A percentile compares a stretch with the other conserved stretches of the same genome.
Conservation (phyloP, 2,888 invertebrate genomes). For the Seladonia tumulorum region DNA sequence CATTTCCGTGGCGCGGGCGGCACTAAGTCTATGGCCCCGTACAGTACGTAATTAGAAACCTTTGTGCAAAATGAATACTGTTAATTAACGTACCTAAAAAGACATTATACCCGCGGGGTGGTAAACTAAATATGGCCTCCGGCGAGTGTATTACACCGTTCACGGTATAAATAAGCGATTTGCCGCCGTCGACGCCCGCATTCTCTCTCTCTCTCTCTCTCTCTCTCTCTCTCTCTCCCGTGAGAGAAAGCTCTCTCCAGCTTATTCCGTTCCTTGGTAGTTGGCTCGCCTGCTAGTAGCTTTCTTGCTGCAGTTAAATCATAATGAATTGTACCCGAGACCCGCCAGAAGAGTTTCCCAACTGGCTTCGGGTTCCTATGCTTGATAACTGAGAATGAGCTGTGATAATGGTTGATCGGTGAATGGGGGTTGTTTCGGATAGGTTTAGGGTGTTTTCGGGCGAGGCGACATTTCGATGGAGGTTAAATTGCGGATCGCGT, state of each 20-base stretch:
- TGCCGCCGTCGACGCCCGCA: slow-evolving; percentile 56
- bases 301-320: slow-evolving; percentile 66
- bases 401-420: neutral
- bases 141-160: slow-evolving; percentile 76
- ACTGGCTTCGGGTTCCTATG: slow-evolving; percentile 34
- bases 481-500: neutral
- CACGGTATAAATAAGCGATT: slow-evolving; percentile 79
- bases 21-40: slow-evolving; percentile 77
- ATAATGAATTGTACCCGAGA: slow-evolving; percentile 70
- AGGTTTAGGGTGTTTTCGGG: neutral
- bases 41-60: slow-evolving; percentile 86
- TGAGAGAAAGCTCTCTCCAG: slow-evolving; percentile 22
- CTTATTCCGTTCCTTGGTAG: slow-evolving; percentile 5
- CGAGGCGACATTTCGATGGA: neutral
- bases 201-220: neutral
- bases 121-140: slow-evolving; percentile 79
- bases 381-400: neutral
- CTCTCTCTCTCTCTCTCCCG: neutral
- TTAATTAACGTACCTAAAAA: slow-evolving; percentile 87
- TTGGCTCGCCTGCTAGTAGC: slow-evolving; percentile 40
- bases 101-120: slow-evolving; percentile 84
- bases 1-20: slow-evolving; percentile 73
- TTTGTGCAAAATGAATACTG: slow-evolving; percentile 87
- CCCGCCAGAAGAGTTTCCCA: slow-evolving; percentile 49
- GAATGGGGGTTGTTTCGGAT: neutral